Evolutionary conservation across 2,113 vertebrate genomes (phyloP), one percentile per base, ranked within the genome.

Genomic region (Azemiops feae): DNA sequence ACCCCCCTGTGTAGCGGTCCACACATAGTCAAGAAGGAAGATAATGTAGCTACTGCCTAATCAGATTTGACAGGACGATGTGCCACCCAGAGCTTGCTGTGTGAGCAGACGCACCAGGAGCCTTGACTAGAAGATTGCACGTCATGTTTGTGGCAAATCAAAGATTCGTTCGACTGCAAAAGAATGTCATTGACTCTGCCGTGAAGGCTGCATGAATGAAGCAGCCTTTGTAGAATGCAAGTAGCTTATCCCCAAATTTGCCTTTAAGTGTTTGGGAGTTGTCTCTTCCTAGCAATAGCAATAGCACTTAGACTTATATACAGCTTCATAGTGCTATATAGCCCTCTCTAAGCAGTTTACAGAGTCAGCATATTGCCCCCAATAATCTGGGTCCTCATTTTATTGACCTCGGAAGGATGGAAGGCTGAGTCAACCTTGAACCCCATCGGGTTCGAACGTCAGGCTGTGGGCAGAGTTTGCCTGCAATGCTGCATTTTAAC

Each of bases 131-230:
- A 96, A 96, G 88, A 95, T 87, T 27, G 43, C 34, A 39, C 94
- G 94, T 95, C 95, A 95, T 69, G 93, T 92, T 93, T 58, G 14
- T 93, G 69, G 93, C 89, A 96, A 92, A 96, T 95, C 92, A 96
- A 91, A 93, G 93, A 93, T 74, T 87, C 86, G 87, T 58, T 94
- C 52, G 81, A 5, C 92, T 81, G 92, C 74, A 96, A 96, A 96
- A 89, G 87, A 93, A 55, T 85, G 39, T 94, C 91, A 93, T 50
- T 90, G 57, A 94, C 60, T 81, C 81, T 58, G 23, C 53, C 88
- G 23, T 90, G 92, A 5, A 74, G 8, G 23, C 53, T 0, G 0
- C 34, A 50, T 87, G 95, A 93, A 86, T 93, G 60, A 30, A 58
- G 47, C 22, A 90, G 16, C 8, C 92, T n/a, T 86, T 27, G 22